Evolutionary conservation across 2,888 invertebrate species (phyloP), one percentile per base, ranked within the genome.

Genomic region (Hypsopygia costalis): DNA sequence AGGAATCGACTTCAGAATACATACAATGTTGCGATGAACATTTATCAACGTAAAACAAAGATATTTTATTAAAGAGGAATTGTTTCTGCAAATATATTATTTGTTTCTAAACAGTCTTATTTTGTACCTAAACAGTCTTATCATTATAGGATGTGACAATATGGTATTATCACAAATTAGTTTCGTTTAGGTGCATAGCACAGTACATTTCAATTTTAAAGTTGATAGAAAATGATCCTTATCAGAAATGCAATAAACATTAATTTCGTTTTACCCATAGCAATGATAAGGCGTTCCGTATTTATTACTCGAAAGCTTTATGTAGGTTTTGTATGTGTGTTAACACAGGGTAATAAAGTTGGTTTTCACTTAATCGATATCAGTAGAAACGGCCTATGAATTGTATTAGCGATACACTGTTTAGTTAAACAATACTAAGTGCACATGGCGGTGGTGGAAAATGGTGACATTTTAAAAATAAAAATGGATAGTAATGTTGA

Each of bases 131-230:
- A 58, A 55, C 51, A 51, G 49, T 49, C 53, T 47, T 67, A 73
- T 74, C 71, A 55, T n/a, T 46, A 52, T 61, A 65, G 78, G 76
- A 77, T 70, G 51, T 76, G 75, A 64, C 67, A 63, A 68, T 55
- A 47, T 52, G 43, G 51, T 47, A 56, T 65, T 77, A 77, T 79
- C 79, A 72, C 49, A 52, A 59, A 60, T 44, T 52, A 43, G 44
- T 51, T 60, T 58, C 49, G 48, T 54, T 65, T 51, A 54, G 55
- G 55, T 49, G 50, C 54, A 47, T 40, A 49, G 49, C 54, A 55
- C 11, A 27, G 22, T 11, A 51, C 55, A 51, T 51, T 50, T 52
- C 38, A 52, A 34, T 36, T 33, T 35, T 8, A 27, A 38, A 25
- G 40, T 22, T 43, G 45, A 50, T 35, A 48, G 21, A 58, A 58